Conservation (phyloP, 2,888 invertebrate species). For the Pammene aurita region DNA sequence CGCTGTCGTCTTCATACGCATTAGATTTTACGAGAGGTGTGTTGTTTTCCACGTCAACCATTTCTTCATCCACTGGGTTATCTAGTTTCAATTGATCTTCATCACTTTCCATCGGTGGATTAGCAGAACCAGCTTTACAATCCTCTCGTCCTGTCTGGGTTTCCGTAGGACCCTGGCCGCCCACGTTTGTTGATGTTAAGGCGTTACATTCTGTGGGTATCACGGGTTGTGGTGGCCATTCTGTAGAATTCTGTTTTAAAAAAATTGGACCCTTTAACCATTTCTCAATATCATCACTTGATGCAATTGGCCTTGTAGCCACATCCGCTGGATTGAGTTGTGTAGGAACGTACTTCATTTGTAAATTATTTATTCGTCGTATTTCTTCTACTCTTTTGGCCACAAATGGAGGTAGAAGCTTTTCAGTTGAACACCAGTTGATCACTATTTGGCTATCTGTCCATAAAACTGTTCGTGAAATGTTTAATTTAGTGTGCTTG, state of each 20-base stretch:
- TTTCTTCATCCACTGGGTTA: neutral
- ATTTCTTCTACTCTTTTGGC: conserved; percentile 1
- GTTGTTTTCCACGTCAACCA: neutral
- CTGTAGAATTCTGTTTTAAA: neutral
- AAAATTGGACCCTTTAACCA: neutral
- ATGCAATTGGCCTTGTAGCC: neutral
- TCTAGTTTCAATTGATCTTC: neutral
- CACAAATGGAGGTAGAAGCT: neutral
- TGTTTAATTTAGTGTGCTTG: neutral
- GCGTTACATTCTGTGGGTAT: neutral
- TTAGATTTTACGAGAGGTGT: neutral
- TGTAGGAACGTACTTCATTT: neutral
- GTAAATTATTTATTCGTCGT: neutral
- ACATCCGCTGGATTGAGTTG: neutral
- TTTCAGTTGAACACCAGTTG: conserved; percentile 1
- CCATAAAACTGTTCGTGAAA: neutral
- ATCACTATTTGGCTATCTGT: conserved; percentile 8
- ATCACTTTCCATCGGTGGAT: neutral
- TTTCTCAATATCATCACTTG: neutral
- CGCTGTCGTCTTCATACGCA: neutral
- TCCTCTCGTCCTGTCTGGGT: neutral
- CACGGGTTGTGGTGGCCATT: neutral
- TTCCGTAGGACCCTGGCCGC: conserved; percentile 7
- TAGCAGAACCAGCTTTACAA: neutral
- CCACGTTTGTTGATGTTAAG: neutral